Conservation (phyloP, 2,888 invertebrate genomes). For the Cephonodes hylas region DNA sequence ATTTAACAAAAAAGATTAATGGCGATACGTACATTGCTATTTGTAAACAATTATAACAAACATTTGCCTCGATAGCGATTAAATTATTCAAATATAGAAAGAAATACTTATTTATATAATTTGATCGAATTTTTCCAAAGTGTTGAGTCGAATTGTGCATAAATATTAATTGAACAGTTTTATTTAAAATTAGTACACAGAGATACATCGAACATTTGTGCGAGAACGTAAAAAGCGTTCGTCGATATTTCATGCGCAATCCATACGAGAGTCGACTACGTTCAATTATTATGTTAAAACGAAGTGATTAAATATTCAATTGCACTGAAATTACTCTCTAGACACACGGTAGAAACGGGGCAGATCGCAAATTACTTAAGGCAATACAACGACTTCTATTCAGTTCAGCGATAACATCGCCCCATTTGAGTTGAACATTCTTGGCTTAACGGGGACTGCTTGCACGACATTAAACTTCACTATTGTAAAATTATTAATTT, state of each 20-base stretch:
- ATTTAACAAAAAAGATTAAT: conserved; percentile 29
- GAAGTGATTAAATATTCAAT: conserved; percentile 16
- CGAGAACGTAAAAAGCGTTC: background rate
- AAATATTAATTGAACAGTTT: conserved; percentile 7
- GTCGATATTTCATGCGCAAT: background rate
- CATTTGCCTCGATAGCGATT: background rate
- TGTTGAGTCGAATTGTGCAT: conserved; percentile 3
- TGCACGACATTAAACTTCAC: background rate
- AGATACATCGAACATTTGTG: conserved; percentile 1
- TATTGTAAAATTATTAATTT: background rate
- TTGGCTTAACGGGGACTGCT: background rate
- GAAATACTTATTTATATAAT: background rate
- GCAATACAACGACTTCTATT: conserved; percentile 12
- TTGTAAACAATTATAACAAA: conserved; percentile 7
- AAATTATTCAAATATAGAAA: background rate
- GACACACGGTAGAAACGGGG: background rate
- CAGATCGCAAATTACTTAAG: conserved; percentile 14
- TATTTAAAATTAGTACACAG: background rate
- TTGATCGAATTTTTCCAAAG: conserved; percentile 3
- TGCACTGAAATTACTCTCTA: conserved; percentile 15
- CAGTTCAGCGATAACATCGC: conserved; percentile 3
- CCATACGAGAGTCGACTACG: background rate
- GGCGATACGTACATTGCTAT: background rate
- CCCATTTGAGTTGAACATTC: background rate
- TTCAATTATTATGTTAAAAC: background rate